phyloP scores from a whole-genome alignment of 2,113 vertebrate species.

The Myrmophylax atrothorax region DNA sequence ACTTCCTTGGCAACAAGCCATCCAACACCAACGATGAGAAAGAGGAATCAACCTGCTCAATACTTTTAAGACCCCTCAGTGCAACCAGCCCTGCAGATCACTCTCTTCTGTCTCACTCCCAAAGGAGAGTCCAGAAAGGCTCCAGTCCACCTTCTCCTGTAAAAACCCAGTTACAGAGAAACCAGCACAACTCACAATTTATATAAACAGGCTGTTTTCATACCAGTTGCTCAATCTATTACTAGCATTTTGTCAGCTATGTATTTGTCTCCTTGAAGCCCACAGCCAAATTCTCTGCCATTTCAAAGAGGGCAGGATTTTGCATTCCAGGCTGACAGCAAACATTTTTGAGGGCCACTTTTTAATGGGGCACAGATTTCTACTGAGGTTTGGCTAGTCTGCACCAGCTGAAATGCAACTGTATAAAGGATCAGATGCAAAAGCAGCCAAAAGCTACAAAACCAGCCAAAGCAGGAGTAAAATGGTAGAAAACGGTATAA shows the following conservation, averaged over 20 bases:
- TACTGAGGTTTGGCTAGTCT: slow-evolving; percentile 12
- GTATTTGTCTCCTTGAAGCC: not conserved
- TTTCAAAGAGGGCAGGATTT: slow-evolving; percentile 10
- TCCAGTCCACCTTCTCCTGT: not conserved
- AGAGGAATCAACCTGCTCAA: fast-evolving
- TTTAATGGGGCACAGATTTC: slow-evolving; percentile 50
- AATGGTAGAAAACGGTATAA: not conserved
- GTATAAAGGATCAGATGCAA: not conserved
- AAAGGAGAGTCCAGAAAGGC: not conserved
- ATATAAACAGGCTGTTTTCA: not conserved
- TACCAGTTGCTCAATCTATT: slow-evolving; percentile 12
- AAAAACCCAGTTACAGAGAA: not conserved
- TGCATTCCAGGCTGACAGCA: not conserved
- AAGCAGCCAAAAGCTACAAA: slow-evolving; percentile 23
- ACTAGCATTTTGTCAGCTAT: not conserved
- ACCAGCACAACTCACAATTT: not conserved
- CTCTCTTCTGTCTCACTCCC: not conserved
- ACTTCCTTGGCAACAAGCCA: not conserved
- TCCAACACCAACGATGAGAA: not conserved
- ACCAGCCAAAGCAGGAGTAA: not conserved
- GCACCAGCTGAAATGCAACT: not conserved
- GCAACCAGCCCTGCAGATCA: not conserved
- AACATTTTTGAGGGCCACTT: slow-evolving; percentile 10
- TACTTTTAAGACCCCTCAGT: not conserved
- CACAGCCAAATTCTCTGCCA: not conserved